These are phyloP conservation scores for Lacerta viridis DNA, from an alignment of 2,797 vertebrate species.

Conservation along the genomic window DNA sequence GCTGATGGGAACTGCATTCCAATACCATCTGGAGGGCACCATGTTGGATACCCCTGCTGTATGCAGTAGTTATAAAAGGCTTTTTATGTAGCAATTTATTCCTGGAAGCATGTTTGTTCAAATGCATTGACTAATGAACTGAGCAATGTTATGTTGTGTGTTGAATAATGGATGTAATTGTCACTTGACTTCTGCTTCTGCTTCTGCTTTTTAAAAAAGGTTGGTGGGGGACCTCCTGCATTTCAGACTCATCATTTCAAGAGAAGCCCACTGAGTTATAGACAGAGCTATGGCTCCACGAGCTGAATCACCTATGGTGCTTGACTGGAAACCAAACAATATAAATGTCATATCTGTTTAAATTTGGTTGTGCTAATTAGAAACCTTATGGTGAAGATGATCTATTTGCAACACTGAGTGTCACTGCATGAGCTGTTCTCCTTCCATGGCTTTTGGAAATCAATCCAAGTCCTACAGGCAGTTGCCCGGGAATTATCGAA, in stretches of 20 bases:
- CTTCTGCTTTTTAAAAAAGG: constrained; percentile 7
- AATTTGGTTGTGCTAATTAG: constrained; percentile 63
- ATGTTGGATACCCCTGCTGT: too few species aligned
- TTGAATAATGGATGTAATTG: constrained; percentile 50
- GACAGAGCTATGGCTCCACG: constrained; percentile 25
- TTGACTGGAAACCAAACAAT: constrained; percentile 53
- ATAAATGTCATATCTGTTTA: constrained; percentile 63
- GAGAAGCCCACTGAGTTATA: constrained; percentile 38
- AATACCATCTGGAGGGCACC: too few species aligned
- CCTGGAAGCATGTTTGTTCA: constrained; percentile 17
- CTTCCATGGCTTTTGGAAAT: constrained; percentile 44
- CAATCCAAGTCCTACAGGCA: constrained; percentile 35
- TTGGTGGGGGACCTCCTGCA: constrained; percentile 40
- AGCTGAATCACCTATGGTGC: constrained; percentile 53
- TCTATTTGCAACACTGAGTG: constrained; percentile 33
- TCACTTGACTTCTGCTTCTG: constrained; percentile 33
- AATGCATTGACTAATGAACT: constrained; percentile 21
- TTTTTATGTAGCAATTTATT: not conserved
- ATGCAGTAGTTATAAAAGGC: not conserved
- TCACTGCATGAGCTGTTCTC: constrained; percentile 22
- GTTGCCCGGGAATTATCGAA: constrained; percentile 8
- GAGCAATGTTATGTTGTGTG: not conserved
- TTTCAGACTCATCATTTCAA: constrained; percentile 44
- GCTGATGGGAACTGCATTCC: too few species aligned
- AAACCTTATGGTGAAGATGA: constrained; percentile 38